phyloP scores from a whole-genome alignment of 92 coral and sea anemone species.

The Parazoanthus swiftii region DNA sequence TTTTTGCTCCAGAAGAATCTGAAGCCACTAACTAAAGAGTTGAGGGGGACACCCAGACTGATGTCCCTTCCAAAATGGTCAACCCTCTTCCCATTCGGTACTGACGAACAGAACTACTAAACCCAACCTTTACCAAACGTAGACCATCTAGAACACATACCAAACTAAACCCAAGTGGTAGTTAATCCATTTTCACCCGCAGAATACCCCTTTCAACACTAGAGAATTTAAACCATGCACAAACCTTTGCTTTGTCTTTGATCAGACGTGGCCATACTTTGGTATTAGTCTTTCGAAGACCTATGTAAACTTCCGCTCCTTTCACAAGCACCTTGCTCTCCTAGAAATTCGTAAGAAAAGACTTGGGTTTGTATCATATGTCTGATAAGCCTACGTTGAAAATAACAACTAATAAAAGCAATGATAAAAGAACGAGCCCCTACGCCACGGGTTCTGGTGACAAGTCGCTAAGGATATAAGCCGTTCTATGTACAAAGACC shows the following conservation, averaged over 20 bases:
- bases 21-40: no score
- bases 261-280: constrained; percentile 79
- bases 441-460: no score
- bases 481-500: no score
- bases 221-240: not conserved
- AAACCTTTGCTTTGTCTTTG: constrained; percentile 73
- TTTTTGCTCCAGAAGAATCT: no score
- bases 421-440: no score
- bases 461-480: no score
- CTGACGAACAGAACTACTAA: not conserved
- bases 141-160: no score
- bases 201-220: not conserved
- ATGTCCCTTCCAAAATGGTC: not conserved
- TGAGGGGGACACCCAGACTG: not conserved
- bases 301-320: constrained; percentile 81
- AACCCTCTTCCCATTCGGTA: not conserved
- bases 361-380: not conserved
- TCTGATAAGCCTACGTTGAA: not conserved
- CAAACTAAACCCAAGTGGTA: no score
- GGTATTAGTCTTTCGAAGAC: constrained; percentile 64
- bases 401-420: no score
- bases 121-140: no score
- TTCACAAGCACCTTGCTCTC: constrained; percentile 72
- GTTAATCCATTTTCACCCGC: constrained; percentile 4
- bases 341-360: constrained; percentile 31